Conservation (phyloP, 2,797 vertebrate species). For the Chloroceryle inda region DNA sequence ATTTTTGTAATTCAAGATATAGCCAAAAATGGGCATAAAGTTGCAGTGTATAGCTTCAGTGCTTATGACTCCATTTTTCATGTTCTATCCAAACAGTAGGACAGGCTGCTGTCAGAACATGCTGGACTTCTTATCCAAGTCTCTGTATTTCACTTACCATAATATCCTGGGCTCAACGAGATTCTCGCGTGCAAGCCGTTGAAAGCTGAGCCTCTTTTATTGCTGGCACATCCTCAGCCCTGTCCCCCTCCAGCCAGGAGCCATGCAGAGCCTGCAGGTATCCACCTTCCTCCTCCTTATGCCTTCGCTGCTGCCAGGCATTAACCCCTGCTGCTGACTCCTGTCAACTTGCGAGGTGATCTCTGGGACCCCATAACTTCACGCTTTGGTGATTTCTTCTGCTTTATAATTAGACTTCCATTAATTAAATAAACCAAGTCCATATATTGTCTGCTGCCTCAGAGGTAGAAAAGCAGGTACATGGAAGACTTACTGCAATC, state of each 20-base stretch:
- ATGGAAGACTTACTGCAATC: background rate
- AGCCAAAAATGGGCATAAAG: slow-evolving; percentile 56
- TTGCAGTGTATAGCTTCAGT: background rate
- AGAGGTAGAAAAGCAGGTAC: background rate
- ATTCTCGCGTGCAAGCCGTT: background rate
- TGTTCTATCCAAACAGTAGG: slow-evolving; percentile 15
- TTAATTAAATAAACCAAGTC: background rate
- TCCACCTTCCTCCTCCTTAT: background rate
- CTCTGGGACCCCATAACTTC: background rate
- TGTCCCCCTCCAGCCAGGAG: background rate
- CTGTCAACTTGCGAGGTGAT: background rate
- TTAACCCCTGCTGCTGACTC: background rate
- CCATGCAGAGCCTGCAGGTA: background rate
- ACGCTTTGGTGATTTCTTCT: background rate
- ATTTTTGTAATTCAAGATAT: slow-evolving; percentile 57
- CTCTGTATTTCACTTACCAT: slow-evolving; percentile 13
- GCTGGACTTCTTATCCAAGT: background rate
- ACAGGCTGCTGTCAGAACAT: background rate
- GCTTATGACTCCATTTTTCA: slow-evolving; percentile 41
- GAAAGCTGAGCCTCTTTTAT: background rate
- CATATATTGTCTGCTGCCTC: background rate
- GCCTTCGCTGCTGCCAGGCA: background rate
- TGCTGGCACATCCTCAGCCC: background rate
- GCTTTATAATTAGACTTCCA: slow-evolving; percentile 4
- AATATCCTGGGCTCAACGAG: background rate